Evolutionary conservation across 2,888 invertebrate species (phyloP), one percentile per base, ranked within the genome.

Genomic region (Listrodromus nycthemerus): DNA sequence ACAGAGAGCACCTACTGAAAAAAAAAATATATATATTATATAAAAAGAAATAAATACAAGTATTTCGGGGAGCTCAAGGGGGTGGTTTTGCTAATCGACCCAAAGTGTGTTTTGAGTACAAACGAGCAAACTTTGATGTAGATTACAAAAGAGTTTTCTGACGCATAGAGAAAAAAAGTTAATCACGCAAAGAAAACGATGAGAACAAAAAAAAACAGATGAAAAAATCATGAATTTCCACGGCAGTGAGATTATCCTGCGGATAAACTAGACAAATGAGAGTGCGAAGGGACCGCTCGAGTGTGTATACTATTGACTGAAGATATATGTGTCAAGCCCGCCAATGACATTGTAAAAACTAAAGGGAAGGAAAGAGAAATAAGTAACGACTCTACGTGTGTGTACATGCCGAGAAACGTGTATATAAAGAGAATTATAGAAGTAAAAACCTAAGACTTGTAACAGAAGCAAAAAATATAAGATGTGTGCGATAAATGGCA

Each of bases 341-440:
- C 77, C 66, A 65, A 69, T 75, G 77, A 82, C 50, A 45, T 79
- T 83, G 79, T 78, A 76, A 85, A 80, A 80, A 80, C 30, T 21
- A 55, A 75, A 69, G 45, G 33, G 71, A 73, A 48, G 76, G 50
- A 61, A 41, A n/a, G 66, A 16, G 52, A 58, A 41, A 37, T 21
- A 45, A 77, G 37, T 41, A 61, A 80, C 70, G 70, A 79, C 70
- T 76, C 61, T 71, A 80, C 76, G 41, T 71, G 55, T 71, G 55
- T 85, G 81, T 87, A 82, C 75, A 83, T 84, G 80, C 75, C 73
- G 76, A 66, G 67, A 80, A 81, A 83, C 69, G 52, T 87, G 86
- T 87, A 85, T 85, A 86, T 86, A 87, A 86, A 82, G 78, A 80
- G 70, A 83, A 84, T 81, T 58, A 77, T 80, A 84, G 78, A 82